Base-by-base conservation (phyloP, 2,113 vertebrate species). In the Lagopus leucura region DNA sequence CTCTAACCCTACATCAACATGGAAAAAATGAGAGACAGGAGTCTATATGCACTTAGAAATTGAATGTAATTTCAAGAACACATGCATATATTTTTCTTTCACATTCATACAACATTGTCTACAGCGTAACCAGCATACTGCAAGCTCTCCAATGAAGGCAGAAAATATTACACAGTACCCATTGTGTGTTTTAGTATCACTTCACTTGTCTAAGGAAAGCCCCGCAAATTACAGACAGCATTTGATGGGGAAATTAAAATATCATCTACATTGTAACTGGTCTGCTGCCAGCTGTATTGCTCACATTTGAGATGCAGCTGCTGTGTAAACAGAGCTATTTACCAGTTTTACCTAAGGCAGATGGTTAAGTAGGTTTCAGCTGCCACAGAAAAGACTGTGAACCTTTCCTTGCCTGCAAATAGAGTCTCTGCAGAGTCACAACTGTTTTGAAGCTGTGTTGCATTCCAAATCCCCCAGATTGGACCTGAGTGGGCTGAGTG, bases 261-360 rank as follows among this genome's bases (percentile, higher is more conserved):
- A 95, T 77, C 76, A 95, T 92, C 95, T 86, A 94, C 86, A 88
- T 66, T 64, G 89, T 82, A 93, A 95, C 77, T 92, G 85, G 89
- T 92, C 67, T 3, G 47, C 88, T 0, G 43, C 95, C 93, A 97
- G 96, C 92, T 96, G 89, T 88, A 93, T 8, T 73, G 91, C 92
- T 94, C 81, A 15, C 54, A 70, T 88, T 92, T 88, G 92, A 89
- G 95, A 93, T 89, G 94, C 94, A 96, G 95, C 94, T 96, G 94
- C 88, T 90, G 77, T 73, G 91, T 65, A 94, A 95, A 82, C 86
- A 92, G 92, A 95, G 70, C 69, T 72, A 88, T 94, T 93, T 93
- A 88, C 93, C 92, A 95, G 86, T 82, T 94, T 89, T 88, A 96
- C 94, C 94, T 95, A 82, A 90, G 95, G 93, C 90, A 95, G 76